A percentile compares a stretch with the other conserved stretches of the same genome.
Conservation (phyloP, 2,113 vertebrate species). For the Calypte anna region DNA sequence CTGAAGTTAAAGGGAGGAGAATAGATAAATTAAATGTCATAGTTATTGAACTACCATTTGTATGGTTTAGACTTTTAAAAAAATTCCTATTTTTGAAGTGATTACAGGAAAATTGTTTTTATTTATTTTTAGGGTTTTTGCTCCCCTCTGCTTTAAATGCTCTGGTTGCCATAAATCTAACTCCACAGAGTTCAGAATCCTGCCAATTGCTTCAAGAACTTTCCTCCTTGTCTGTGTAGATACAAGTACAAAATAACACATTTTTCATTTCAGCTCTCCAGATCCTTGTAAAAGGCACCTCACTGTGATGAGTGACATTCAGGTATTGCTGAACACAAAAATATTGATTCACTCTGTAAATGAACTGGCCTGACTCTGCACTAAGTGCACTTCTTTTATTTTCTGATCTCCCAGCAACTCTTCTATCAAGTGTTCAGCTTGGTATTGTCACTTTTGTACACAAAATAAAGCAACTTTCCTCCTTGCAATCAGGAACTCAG, state of each 20-base stretch:
- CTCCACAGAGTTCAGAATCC: background rate
- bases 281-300: background rate
- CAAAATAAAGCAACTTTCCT: background rate
- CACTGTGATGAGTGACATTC: background rate
- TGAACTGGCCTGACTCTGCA: background rate
- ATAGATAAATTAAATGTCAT: background rate
- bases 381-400: background rate
- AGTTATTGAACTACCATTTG: background rate
- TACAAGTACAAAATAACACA: background rate
- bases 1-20: background rate
- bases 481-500: background rate
- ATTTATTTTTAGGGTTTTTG: background rate
- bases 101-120: background rate
- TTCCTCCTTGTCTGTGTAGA: background rate
- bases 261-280: background rate
- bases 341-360: background rate
- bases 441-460: background rate
- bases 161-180: background rate
- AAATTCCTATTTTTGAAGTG: background rate
- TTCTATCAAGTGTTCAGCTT: background rate
- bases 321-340: background rate
- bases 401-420: background rate
- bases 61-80: background rate
- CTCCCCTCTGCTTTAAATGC: background rate
- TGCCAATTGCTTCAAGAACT: background rate